phyloP scores from a whole-genome alignment of 2,888 invertebrate species.

The Drosophila nr. perissopoda region DNA sequence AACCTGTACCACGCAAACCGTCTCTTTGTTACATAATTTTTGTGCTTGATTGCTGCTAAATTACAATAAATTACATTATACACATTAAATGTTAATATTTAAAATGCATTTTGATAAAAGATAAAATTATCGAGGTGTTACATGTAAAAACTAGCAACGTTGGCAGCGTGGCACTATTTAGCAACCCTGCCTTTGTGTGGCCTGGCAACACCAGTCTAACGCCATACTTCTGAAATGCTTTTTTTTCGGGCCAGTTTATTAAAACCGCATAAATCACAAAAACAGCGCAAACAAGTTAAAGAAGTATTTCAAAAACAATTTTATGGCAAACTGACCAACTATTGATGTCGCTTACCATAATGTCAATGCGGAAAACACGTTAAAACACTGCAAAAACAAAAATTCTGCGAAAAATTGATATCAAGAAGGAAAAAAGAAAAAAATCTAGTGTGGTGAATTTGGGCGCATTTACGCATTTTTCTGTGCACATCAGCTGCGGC shows the following conservation, averaged over 20 bases:
- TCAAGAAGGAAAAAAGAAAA: slow-evolving; percentile 28
- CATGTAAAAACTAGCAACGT: slow-evolving; percentile 29
- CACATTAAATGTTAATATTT: background rate
- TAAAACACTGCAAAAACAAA: slow-evolving; percentile 21
- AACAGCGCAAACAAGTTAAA: slow-evolving; percentile 38
- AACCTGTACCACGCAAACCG: slow-evolving; percentile 12
- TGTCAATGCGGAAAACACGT: slow-evolving; percentile 33
- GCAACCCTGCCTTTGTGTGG: slow-evolving; percentile 60
- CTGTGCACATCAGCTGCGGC: slow-evolving; percentile 69
- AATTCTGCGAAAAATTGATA: slow-evolving; percentile 62
- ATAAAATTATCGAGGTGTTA: background rate
- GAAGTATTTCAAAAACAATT: slow-evolving; percentile 27
- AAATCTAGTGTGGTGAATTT: slow-evolving; percentile 71
- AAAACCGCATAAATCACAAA: slow-evolving; percentile 52
- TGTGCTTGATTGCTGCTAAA: slow-evolving; percentile 1
- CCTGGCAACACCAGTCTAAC: slow-evolving; percentile 66
- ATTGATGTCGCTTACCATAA: slow-evolving; percentile 29
- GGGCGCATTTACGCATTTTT: slow-evolving; percentile 70
- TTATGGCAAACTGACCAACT: slow-evolving; percentile 27
- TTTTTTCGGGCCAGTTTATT: slow-evolving; percentile 68
- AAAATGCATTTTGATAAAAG: background rate
- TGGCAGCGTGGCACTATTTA: slow-evolving; percentile 56
- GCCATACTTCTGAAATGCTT: slow-evolving; percentile 73
- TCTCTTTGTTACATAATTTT: slow-evolving; percentile 51
- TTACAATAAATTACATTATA: background rate